Percentiles rank a stretch among this genome's conserved stretches.
Conservation (phyloP, 2,888 invertebrate genomes). For the Craniophora ligustri region DNA sequence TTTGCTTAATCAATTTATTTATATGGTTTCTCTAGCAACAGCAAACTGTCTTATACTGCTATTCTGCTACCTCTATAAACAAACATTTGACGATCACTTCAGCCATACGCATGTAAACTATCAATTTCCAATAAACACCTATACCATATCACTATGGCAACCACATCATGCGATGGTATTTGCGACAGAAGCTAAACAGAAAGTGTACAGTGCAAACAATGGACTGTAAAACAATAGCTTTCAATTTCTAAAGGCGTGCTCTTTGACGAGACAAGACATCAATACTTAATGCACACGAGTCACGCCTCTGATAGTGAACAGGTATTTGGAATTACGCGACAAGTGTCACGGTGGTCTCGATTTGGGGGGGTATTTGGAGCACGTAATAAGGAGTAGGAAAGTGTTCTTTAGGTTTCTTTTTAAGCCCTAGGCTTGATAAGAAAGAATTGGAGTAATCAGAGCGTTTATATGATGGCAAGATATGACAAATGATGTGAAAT, state of each 20-base stretch:
- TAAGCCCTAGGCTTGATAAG: no score
- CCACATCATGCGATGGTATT: constrained; percentile 31
- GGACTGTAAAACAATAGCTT: constrained; percentile 54
- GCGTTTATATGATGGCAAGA: no score
- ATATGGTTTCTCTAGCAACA: no score
- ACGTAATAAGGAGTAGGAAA: no score
- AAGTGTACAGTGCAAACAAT: constrained; percentile 49
- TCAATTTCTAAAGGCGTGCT: constrained; percentile 54
- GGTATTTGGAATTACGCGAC: constrained; percentile 35
- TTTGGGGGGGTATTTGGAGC: constrained; percentile 4
- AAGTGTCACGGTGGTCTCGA: constrained; percentile 19
- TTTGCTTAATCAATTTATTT: no score
- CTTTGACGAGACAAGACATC: constrained; percentile 40
- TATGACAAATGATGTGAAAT: no score
- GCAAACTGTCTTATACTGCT: no score
- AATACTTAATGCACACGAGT: constrained; percentile 36
- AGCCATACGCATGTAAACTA: no score
- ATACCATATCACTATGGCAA: constrained; percentile 13
- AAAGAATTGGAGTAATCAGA: no score
- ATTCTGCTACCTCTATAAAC: no score
- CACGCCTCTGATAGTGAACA: constrained; percentile 18
- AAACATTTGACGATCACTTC: no score
- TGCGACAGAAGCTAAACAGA: constrained; percentile 44
- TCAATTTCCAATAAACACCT: constrained; percentile 18
- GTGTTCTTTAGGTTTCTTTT: no score